Base-by-base conservation (phyloP, 2,888 invertebrate genomes). In the Tipula unca region DNA sequence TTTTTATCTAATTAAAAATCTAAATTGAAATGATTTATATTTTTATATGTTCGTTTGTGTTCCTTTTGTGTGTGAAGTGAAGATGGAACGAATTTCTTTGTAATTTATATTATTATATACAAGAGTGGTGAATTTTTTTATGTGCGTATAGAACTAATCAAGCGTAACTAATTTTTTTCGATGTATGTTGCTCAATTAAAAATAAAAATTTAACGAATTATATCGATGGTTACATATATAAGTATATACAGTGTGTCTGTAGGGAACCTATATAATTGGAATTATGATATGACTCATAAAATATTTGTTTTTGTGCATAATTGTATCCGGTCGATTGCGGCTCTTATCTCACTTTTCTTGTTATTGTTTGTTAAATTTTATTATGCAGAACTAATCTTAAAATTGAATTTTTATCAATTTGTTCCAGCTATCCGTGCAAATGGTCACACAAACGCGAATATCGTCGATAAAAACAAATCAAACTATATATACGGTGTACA, bases 81-180 rank as follows among this genome's bases (percentile, higher is more conserved):
- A 69, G 69, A 69, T 69, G 69, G 69, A 69, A 69, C 69, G 69
- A 69, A 69, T 69, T 69, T 69, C 69, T 69, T 69, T 69, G 69
- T 69, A 69, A 25, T 69, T 69, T 69, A 25, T 48, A 48, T 17
- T 48, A 39, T n/a, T n/a, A 48, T 10, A 39, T 69, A 25, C 3
- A 25, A 25, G 69, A 69, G 69, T 25, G 69, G 20, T 69, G 69
- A 69, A 69, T 13, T 69, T 48, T 42, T 69, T 69, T 69, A 69
- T 69, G 69, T 69, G 25, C 25, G 69, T n/a, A n/a, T n/a, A n/a
- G 69, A 69, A 69, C 69, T 25, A 69, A 69, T 69, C 4, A 13
- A 25, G 69, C n/a, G n/a, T 8, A 69, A 69, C 69, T 69, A 69
- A 69, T 69, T 69, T 25, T n/a, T 69, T 69, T 69, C 69, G 69